These are phyloP conservation scores for Tachycineta bicolor DNA, from an alignment of 2,113 vertebrate genomes.

Conservation along the genomic window DNA sequence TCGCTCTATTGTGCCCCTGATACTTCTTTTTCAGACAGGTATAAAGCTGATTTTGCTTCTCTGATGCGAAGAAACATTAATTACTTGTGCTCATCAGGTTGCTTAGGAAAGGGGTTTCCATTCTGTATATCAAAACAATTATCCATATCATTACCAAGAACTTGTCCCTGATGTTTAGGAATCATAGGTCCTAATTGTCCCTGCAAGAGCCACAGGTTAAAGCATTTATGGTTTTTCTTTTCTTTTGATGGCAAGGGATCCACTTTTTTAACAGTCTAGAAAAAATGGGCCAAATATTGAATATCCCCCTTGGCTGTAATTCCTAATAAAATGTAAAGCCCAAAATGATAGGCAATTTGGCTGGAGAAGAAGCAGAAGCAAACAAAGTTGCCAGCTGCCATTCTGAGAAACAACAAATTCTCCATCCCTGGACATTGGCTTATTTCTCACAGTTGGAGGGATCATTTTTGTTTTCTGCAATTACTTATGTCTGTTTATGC, in stretches of 20 bases:
- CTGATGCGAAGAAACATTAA: not conserved
- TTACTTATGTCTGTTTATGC: not conserved
- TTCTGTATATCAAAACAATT: not conserved
- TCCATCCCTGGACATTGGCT: not conserved
- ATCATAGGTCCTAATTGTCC: not conserved
- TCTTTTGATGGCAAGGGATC: not conserved
- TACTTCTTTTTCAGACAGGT: not conserved
- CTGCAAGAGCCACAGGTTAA: not conserved
- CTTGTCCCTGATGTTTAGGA: not conserved
- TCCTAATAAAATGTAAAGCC: not conserved
- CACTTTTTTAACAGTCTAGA: not conserved
- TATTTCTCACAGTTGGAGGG: not conserved
- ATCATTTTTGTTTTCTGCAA: not conserved
- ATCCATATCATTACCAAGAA: not conserved
- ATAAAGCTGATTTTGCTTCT: not conserved
- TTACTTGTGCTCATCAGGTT: not conserved
- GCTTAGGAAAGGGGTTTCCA: not conserved
- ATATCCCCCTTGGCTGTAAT: not conserved
- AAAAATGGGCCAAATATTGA: not conserved
- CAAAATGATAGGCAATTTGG: not conserved
- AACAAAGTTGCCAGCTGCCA: not conserved
- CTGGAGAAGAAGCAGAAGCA: not conserved
- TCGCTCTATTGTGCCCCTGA: accelerated
- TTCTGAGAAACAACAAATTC: not conserved
- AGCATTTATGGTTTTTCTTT: not conserved